Evolutionary conservation across 2,797 vertebrate genomes (phyloP).

Genomic region (Brachyrhaphis roseni): DNA sequence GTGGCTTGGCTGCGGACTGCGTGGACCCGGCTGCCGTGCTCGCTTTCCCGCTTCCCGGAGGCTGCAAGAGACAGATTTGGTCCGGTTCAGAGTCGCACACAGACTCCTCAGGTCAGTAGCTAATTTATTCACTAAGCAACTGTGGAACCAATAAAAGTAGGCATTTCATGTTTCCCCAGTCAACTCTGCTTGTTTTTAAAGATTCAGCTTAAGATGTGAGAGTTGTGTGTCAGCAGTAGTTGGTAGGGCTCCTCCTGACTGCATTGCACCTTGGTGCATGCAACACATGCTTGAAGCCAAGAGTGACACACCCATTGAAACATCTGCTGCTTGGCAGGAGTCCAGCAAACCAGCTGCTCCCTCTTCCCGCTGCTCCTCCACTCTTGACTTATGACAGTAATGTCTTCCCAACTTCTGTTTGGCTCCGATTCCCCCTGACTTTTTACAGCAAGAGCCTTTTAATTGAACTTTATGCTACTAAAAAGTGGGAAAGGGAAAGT

Average conservation of each 20-base stretch:
- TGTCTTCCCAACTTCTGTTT: conserved; percentile 28
- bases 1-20: conserved; percentile 77
- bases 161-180: neutral
- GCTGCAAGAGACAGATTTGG: conserved; percentile 85
- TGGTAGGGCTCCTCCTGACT: conserved; percentile 63
- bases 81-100: conserved; percentile 91
- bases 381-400: conserved; percentile 56
- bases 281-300: conserved; percentile 69
- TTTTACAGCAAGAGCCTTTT: neutral
- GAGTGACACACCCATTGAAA: conserved; percentile 72
- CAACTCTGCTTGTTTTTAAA: neutral
- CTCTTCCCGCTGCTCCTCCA: conserved; percentile 54
- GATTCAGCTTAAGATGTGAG: neutral
- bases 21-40: conserved; percentile 87
- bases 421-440: conserved; percentile 18
- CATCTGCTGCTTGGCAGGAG: conserved; percentile 74
- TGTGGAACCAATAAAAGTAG: neutral
- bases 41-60: conserved; percentile 79
- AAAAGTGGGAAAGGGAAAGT: neutral
- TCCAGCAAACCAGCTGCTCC: conserved; percentile 73
- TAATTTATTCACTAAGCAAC: neutral
- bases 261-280: conserved; percentile 78
- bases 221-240: conserved; percentile 1
- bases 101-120: conserved; percentile 91
- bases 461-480: neutral